These are phyloP conservation scores for Acrobasis consociella DNA, from an alignment of 2,888 invertebrate genomes.

Conservation along the genomic window DNA sequence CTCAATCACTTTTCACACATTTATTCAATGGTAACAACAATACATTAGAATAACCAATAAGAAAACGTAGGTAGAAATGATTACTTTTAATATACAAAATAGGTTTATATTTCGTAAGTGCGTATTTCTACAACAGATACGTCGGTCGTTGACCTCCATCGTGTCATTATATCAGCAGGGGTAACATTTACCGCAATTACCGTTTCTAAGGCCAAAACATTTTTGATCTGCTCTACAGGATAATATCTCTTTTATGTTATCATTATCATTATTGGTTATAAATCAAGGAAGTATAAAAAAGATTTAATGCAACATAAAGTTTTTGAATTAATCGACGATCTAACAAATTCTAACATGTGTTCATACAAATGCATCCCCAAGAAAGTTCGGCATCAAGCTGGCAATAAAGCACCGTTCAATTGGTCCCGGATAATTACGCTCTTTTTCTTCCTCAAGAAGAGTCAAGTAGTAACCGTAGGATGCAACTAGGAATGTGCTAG, in stretches of 20 bases:
- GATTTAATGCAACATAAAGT: too few species aligned
- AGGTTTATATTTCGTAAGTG: not conserved
- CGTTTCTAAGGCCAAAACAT: not conserved
- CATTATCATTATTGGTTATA: not conserved
- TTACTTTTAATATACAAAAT: constrained; percentile 1
- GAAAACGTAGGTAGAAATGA: constrained; percentile 1
- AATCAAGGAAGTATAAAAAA: not conserved
- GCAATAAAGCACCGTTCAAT: too few species aligned
- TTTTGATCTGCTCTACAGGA: not conserved
- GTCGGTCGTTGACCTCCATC: not conserved
- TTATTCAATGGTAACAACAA: constrained; percentile 5
- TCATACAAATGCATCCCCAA: too few species aligned
- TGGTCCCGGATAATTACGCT: too few species aligned
- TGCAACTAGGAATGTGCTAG: too few species aligned
- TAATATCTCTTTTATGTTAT: not conserved
- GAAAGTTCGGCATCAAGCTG: too few species aligned
- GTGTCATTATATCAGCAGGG: constrained; percentile 4
- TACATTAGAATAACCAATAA: not conserved
- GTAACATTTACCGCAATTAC: not conserved
- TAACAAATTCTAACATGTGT: too few species aligned
- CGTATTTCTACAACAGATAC: not conserved
- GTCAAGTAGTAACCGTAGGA: too few species aligned
- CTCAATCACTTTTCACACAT: not conserved
- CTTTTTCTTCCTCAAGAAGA: too few species aligned
- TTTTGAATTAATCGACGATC: too few species aligned